Base-by-base conservation (phyloP, 2,797 vertebrate species). In the Salarias fasciatus region DNA sequence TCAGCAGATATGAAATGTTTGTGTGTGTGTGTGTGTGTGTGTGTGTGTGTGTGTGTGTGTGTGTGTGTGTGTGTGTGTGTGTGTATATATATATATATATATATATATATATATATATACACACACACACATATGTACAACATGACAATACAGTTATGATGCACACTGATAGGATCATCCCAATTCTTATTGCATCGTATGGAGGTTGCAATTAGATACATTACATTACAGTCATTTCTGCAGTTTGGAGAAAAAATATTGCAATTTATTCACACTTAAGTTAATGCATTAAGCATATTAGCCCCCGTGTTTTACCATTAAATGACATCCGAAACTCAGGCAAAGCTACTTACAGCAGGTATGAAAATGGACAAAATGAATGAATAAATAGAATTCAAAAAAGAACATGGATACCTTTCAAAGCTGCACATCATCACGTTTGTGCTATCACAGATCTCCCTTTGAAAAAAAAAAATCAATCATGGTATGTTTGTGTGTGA, bases 361-460 rank as follows among this genome's bases (percentile, higher is more conserved):
- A 24, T 46, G 0, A 42, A 52, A 9, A 62, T 14, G 5, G 57
- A 48, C n/a, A 52, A 61, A 56, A 35, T 35, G 1, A 33, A 57
- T 57, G 75, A 79, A 81, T 63, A 79, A 69, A 56, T 64, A 75
- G 59, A 18, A 53, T 2, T 24, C 2, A 24, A 24, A 24, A 24
- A 24, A 24, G 18, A 24, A 24, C 18, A 62, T 61, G 33, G 37
- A 28, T 69, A 63, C 55, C 33, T 18, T 52, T 80, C 56, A 66
- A 62, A 79, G 72, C 75, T 79, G 69, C 64, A 70, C 40, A 31
- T 57, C 33, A 30, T 64, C 53, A 30, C 18, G 43, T 71, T 89
- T 85, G 86, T 89, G 88, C 87, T 88, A 88, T 83, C 42, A 40
- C 11, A 24, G 63, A 68, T 53, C 57, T 56, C 43, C 38, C 43